Evolutionary conservation across 2,888 invertebrate species (phyloP).

Genomic region (Sthenelais limicola): DNA sequence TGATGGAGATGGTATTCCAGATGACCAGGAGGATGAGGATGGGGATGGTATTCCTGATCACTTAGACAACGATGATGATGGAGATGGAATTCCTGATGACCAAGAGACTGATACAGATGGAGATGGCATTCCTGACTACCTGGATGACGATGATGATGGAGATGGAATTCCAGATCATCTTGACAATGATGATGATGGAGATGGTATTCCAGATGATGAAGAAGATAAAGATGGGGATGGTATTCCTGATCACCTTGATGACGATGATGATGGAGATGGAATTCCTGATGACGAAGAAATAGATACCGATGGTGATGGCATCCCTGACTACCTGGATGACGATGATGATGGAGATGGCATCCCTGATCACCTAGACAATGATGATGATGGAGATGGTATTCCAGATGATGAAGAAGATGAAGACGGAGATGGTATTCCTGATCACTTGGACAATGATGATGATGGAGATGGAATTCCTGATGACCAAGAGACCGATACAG

Average conservation of each 20-base stretch:
- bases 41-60: slow-evolving; percentile 53
- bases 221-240: slow-evolving; percentile 58
- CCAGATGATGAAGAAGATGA: slow-evolving; percentile 52
- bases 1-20: slow-evolving; percentile 57
- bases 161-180: slow-evolving; percentile 65
- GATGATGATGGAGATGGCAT: slow-evolving; percentile 53
- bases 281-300: slow-evolving; percentile 57
- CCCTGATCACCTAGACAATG: slow-evolving; percentile 50
- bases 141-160: slow-evolving; percentile 55
- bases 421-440: slow-evolving; percentile 55
- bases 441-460: slow-evolving; percentile 50
- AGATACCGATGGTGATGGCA: slow-evolving; percentile 59
- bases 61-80: slow-evolving; percentile 59
- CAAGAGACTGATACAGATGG: slow-evolving; percentile 54
- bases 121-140: slow-evolving; percentile 60
- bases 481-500: slow-evolving; percentile 51
- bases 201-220: slow-evolving; percentile 60
- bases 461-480: slow-evolving; percentile 56
- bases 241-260: slow-evolving; percentile 53
- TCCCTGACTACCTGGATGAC: slow-evolving; percentile 58
- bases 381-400: slow-evolving; percentile 53
- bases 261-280: slow-evolving; percentile 62
- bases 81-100: slow-evolving; percentile 61
- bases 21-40: slow-evolving; percentile 49
- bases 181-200: slow-evolving; percentile 57